Evolutionary conservation across 2,113 vertebrate genomes (phyloP).

Genomic region (Urocolius indicus): DNA sequence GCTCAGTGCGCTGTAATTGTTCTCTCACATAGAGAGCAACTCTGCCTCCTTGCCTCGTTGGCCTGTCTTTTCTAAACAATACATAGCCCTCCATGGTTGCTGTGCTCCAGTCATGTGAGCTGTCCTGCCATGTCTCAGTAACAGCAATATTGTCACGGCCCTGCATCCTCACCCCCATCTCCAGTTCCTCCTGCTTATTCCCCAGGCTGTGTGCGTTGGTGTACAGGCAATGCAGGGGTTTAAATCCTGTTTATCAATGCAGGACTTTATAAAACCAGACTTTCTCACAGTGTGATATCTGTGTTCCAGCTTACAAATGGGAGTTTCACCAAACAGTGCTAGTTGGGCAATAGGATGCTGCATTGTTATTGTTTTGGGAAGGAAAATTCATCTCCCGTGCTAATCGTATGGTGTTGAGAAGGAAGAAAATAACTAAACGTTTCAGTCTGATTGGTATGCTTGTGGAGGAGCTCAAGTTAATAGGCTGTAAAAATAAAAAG

Average conservation of each 20-base stretch:
- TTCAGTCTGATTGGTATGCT: neutral
- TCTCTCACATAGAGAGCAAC: too few species aligned
- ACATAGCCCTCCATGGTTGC: too few species aligned
- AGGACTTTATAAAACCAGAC: neutral
- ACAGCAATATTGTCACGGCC: too few species aligned
- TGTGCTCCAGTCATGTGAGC: too few species aligned
- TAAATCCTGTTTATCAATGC: neutral
- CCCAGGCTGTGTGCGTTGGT: too few species aligned
- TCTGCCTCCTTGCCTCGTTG: too few species aligned
- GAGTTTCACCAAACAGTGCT: neutral
- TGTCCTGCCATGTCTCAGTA: too few species aligned
- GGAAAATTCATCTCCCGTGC: neutral
- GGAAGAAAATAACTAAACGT: neutral
- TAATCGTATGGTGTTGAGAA: neutral
- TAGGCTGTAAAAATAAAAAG: neutral
- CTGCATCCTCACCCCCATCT: too few species aligned
- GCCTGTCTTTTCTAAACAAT: too few species aligned
- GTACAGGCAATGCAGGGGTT: too few species aligned
- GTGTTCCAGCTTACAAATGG: neutral
- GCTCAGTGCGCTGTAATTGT: too few species aligned
- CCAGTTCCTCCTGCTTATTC: too few species aligned
- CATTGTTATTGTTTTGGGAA: neutral
- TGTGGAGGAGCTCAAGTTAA: neutral
- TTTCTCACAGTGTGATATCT: neutral
- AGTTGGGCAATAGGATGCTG: neutral